phyloP scores from a whole-genome alignment of 2,888 invertebrate species.

The Megastigmus dorsalis region DNA sequence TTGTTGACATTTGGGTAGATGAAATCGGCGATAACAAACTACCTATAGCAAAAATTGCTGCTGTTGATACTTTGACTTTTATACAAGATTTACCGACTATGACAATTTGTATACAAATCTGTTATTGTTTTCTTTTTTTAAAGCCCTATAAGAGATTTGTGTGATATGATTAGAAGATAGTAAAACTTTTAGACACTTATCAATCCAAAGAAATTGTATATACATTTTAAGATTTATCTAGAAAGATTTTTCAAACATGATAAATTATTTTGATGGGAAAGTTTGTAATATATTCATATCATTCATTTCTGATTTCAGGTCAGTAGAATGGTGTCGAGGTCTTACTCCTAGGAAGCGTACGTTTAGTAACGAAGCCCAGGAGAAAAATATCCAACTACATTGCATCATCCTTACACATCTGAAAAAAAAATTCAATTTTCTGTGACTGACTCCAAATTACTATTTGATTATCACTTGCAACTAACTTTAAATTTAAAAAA shows the following conservation, averaged over 20 bases:
- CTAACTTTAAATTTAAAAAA: slow-evolving; percentile 29
- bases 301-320: slow-evolving; percentile 61
- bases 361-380: slow-evolving; percentile 30
- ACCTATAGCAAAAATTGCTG: too few relatives aligned
- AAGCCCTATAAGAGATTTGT: too few relatives aligned
- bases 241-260: too few relatives aligned
- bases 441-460: slow-evolving; percentile 26
- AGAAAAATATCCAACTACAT: slow-evolving; percentile 30
- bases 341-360: slow-evolving; percentile 56
- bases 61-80: slow-evolving; percentile 13
- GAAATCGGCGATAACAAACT: slow-evolving; percentile 4
- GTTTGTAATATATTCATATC: too few relatives aligned
- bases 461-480: neutral
- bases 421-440: slow-evolving; percentile 19
- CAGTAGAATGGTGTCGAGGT: slow-evolving; percentile 61
- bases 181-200: too few relatives aligned
- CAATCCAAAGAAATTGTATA: too few relatives aligned
- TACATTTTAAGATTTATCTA: too few relatives aligned
- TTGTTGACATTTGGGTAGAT: too few relatives aligned
- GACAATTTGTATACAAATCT: neutral
- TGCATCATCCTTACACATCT: slow-evolving; percentile 21
- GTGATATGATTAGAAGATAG: too few relatives aligned
- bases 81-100: neutral
- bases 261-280: too few relatives aligned
- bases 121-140: too few relatives aligned